phyloP scores from a whole-genome alignment of 1,140 invertebrate species.

The Matsumurasca onukii region DNA sequence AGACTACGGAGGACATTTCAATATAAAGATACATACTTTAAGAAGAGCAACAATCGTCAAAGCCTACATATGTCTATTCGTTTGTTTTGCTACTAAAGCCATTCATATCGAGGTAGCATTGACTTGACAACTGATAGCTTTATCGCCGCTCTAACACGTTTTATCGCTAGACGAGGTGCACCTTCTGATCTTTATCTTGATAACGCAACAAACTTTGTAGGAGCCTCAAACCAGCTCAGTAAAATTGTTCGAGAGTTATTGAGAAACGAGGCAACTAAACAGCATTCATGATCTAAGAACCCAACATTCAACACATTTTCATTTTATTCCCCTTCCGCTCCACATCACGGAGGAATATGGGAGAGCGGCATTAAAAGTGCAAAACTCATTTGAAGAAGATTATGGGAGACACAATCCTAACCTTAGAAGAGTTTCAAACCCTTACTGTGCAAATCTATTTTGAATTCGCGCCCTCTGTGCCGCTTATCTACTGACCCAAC shows the following conservation, averaged over 20 bases:
- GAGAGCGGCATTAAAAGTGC: no score
- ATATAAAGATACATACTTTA: not conserved
- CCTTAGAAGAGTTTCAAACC: not conserved
- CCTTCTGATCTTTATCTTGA: not conserved
- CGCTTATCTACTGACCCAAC: not conserved
- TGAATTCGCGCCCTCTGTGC: constrained; percentile 46
- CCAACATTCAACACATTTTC: not conserved
- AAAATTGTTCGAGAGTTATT: not conserved
- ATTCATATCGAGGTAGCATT: not conserved
- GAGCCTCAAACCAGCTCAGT: not conserved
- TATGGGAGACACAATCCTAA: not conserved
- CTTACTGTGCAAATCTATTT: constrained; percentile 38
- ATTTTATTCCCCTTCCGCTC: no score
- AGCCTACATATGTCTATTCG: constrained; percentile 37
- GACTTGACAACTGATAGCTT: not conserved
- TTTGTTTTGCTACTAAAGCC: constrained; percentile 43
- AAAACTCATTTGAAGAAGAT: not conserved
- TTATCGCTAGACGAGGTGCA: not conserved
- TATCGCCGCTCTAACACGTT: not conserved
- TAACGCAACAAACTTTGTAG: no score
- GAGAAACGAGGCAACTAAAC: not conserved
- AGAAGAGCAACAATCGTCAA: not conserved
- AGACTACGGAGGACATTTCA: constrained; percentile 39
- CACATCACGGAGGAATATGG: no score
- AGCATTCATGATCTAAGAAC: not conserved